Conservation (phyloP, 2,888 invertebrate genomes). For the Melanotus villosus region DNA sequence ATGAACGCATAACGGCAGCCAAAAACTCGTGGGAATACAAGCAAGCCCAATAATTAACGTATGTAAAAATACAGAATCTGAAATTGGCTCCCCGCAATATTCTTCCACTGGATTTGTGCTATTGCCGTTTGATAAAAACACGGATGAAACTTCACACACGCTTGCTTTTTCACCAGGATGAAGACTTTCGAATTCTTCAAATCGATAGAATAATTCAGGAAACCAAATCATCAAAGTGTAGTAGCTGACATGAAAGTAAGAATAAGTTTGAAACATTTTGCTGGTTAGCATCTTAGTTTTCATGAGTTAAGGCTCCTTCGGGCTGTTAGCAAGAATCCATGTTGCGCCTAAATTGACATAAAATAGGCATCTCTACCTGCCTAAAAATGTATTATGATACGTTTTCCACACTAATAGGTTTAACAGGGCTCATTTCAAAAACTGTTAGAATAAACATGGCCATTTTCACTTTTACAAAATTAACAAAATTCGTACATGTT, state of each 20-base stretch:
- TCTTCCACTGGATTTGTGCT: slow-evolving; percentile 67
- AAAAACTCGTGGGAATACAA: slow-evolving; percentile 85
- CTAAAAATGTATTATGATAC: too few relatives aligned
- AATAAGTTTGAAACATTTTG: too few relatives aligned
- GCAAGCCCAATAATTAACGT: slow-evolving; percentile 86
- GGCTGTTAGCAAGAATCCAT: too few relatives aligned
- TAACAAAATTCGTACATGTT: too few relatives aligned
- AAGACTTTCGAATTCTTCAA: slow-evolving; percentile 79
- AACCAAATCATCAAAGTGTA: slow-evolving; percentile 95
- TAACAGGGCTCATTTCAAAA: too few relatives aligned
- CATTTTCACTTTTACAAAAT: too few relatives aligned
- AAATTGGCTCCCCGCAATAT: slow-evolving; percentile 77
- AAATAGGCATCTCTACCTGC: too few relatives aligned
- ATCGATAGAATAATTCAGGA: slow-evolving; percentile 89
- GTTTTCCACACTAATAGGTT: too few relatives aligned
- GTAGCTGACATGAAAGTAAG: slow-evolving; percentile 74
- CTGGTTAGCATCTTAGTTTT: too few relatives aligned
- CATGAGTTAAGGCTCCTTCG: too few relatives aligned
- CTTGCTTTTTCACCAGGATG: slow-evolving; percentile 80
- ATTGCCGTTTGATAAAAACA: slow-evolving; percentile 70
- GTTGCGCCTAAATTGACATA: too few relatives aligned
- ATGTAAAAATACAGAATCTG: slow-evolving; percentile 79
- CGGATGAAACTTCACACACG: slow-evolving; percentile 83
- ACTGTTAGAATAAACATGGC: too few relatives aligned
- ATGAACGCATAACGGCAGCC: slow-evolving; percentile 85